Conservation (phyloP, 92 coral and sea anemone genomes). For the Isaurus tuberculatus region DNA sequence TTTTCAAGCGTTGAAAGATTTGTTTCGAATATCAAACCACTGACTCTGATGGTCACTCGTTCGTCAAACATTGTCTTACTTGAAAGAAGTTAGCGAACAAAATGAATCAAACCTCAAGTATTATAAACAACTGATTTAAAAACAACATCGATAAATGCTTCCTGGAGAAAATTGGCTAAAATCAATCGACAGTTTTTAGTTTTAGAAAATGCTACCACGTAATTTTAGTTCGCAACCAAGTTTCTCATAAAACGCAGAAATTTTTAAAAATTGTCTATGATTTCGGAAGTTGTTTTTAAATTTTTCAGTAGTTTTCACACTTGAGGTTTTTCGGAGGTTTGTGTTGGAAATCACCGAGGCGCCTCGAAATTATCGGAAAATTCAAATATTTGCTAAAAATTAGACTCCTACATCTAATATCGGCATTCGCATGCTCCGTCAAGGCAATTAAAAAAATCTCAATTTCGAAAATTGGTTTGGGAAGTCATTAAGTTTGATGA, state of each 20-base stretch:
- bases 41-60: conserved; percentile 93
- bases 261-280: not conserved
- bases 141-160: not conserved
- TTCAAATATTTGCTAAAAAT: conserved; percentile 4
- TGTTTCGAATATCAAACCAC: conserved; percentile 97
- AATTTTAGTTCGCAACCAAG: not conserved
- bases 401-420: not conserved
- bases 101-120: not conserved
- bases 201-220: not conserved
- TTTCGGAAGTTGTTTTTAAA: not conserved
- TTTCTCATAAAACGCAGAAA: not conserved
- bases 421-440: not conserved
- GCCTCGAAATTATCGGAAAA: not conserved
- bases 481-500: not conserved
- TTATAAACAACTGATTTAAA: not conserved
- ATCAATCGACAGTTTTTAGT: not conserved
- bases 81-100: not conserved
- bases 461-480: not conserved
- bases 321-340: not conserved
- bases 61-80: conserved; percentile 61
- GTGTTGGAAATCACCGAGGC: not conserved
- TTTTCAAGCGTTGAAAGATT: conserved; percentile 82
- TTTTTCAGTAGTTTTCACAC: conserved; percentile 3
- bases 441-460: not conserved
- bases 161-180: not conserved